phyloP scores from a whole-genome alignment of 2,797 vertebrate species.

The Propithecus perrieri region DNA sequence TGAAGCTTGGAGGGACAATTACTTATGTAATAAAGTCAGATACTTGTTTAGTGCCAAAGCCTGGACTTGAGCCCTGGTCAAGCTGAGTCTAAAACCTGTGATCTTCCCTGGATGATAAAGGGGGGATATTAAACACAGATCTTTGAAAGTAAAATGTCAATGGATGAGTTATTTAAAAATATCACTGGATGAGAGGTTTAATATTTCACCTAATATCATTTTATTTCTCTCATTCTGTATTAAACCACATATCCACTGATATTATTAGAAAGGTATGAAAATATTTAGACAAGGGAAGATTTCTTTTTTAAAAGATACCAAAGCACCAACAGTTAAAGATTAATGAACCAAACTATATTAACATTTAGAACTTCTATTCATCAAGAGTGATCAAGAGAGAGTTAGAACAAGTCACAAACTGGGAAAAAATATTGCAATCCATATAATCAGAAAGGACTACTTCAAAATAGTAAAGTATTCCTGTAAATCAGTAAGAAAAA shows the following conservation, averaged over 20 bases:
- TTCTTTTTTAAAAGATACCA: not conserved
- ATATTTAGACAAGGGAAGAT: not conserved
- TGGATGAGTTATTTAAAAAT: not conserved
- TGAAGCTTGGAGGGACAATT: not conserved
- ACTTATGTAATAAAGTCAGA: not conserved
- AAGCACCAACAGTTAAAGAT: not conserved
- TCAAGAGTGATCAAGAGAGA: not conserved
- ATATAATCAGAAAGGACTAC: not conserved
- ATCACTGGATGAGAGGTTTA: not conserved
- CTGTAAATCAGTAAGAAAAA: not conserved
- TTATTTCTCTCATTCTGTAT: not conserved
- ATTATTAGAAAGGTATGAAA: not conserved
- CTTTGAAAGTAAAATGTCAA: conserved; percentile 47
- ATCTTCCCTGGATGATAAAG: not conserved
- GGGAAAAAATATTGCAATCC: not conserved
- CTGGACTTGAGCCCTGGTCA: not conserved
- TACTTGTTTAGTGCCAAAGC: not conserved
- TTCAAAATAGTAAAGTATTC: conserved; percentile 2
- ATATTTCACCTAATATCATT: not conserved
- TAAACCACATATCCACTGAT: not conserved
- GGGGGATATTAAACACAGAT: not conserved
- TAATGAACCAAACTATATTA: not conserved
- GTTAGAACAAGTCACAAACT: not conserved
- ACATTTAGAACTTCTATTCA: not conserved
- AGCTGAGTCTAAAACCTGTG: not conserved